phyloP scores from a whole-genome alignment of 2,888 invertebrate species.

The Perithous albicinctus region DNA sequence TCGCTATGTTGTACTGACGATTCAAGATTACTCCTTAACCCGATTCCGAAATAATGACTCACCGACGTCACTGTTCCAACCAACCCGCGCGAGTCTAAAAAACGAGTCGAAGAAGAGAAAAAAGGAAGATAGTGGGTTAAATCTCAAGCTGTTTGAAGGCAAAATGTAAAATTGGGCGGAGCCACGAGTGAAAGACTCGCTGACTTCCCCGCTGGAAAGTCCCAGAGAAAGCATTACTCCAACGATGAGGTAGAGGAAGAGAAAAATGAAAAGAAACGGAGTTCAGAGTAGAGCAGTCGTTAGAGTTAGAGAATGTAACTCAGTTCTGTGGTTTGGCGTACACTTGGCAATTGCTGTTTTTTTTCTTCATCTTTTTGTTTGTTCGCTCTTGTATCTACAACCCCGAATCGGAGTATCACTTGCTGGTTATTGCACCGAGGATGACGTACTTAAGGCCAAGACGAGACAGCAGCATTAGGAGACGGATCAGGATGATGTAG shows the following conservation, averaged over 20 bases:
- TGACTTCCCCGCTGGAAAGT: background rate
- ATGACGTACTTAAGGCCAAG: conserved; percentile 33
- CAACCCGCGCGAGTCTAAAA: background rate
- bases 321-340: conserved; percentile 51
- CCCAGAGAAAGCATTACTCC: background rate
- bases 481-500: no score
- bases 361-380: conserved; percentile 22
- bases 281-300: conserved; percentile 32
- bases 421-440: conserved; percentile 20
- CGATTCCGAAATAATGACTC: conserved; percentile 62
- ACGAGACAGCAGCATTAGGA: conserved; percentile 31
- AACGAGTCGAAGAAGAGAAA: conserved; percentile 1
- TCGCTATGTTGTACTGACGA: conserved; percentile 39
- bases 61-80: conserved; percentile 41
- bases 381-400: conserved; percentile 22
- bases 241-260: background rate
- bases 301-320: conserved; percentile 54
- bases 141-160: background rate
- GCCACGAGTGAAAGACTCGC: background rate
- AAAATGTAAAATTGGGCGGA: conserved; percentile 15
- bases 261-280: conserved; percentile 37
- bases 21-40: conserved; percentile 59
- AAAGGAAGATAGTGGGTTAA: background rate
- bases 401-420: conserved; percentile 35
- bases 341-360: conserved; percentile 55